Evolutionary conservation across 2,888 invertebrate genomes (phyloP).

Genomic region (Spodoptera littoralis): DNA sequence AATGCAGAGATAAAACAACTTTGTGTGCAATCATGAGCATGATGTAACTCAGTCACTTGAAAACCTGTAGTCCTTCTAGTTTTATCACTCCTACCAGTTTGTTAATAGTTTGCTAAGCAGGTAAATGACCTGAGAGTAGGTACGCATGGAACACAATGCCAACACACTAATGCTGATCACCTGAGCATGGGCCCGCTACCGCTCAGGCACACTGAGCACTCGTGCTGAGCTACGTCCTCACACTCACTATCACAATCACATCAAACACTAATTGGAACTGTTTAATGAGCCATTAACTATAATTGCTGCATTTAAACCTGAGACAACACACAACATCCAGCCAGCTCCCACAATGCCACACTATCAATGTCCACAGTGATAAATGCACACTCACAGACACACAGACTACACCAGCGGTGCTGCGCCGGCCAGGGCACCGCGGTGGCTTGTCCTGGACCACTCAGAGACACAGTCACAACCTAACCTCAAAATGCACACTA

Average conservation of each 20-base stretch:
- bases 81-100: conserved; percentile 62
- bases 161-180: conserved; percentile 54
- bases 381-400: conserved; percentile 58
- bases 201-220: conserved; percentile 56
- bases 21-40: conserved; percentile 60
- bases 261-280: conserved; percentile 59
- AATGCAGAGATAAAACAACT: conserved; percentile 61
- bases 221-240: conserved; percentile 19
- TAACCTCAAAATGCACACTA: conserved; percentile 86
- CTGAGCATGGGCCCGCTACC: conserved; percentile 64
- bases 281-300: conserved; percentile 60
- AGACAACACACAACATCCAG: conserved; percentile 55
- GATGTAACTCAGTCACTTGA: conserved; percentile 63
- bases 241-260: conserved; percentile 60
- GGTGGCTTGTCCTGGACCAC: conserved; percentile 53
- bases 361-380: conserved; percentile 59
- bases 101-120: conserved; percentile 59
- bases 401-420: conserved; percentile 62
- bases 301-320: conserved; percentile 56
- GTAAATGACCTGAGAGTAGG: conserved; percentile 60
- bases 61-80: conserved; percentile 60
- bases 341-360: conserved; percentile 55
- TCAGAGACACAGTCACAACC: conserved; percentile 73
- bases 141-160: conserved; percentile 52
- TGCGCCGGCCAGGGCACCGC: conserved; percentile 20